Conservation (phyloP, 1,140 invertebrate genomes). For the Chionoecetes opilio region DNA sequence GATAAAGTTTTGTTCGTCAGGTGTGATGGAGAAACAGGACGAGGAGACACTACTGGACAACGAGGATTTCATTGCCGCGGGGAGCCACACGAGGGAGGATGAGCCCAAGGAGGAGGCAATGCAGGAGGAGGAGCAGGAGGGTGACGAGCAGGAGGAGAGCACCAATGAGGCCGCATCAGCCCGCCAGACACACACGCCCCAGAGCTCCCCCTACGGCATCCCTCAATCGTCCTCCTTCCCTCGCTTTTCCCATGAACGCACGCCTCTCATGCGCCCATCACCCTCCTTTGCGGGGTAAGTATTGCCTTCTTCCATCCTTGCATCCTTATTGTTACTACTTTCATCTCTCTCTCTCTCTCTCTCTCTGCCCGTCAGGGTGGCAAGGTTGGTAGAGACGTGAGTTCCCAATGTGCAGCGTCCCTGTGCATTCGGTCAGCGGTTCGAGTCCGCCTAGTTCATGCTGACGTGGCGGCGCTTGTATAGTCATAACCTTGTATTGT, state of each 20-base stretch:
- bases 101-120: not conserved
- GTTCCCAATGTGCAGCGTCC: too few species aligned
- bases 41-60: not conserved
- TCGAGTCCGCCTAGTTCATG: too few species aligned
- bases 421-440: too few species aligned
- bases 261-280: slow-evolving; percentile 27
- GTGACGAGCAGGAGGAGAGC: not conserved
- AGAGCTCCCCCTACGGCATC: too few species aligned
- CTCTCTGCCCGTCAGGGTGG: not conserved
- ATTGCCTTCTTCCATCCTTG: not conserved
- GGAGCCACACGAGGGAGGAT: too few species aligned
- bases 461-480: too few species aligned
- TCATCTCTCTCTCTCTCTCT: not conserved
- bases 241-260: not conserved
- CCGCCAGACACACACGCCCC: not conserved
- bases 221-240: not conserved
- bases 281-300: slow-evolving; percentile 49
- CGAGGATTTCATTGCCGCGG: not conserved
- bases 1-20: not conserved
- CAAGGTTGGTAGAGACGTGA: too few species aligned
- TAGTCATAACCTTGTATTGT: too few species aligned
- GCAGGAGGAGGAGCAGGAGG: not conserved
- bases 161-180: not conserved
- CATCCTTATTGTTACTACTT: not conserved
- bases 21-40: slow-evolving; percentile 47